Evolutionary conservation across 2,797 vertebrate species (phyloP), one percentile per base, ranked within the genome.

Genomic region (Orientallactaga sibirica): DNA sequence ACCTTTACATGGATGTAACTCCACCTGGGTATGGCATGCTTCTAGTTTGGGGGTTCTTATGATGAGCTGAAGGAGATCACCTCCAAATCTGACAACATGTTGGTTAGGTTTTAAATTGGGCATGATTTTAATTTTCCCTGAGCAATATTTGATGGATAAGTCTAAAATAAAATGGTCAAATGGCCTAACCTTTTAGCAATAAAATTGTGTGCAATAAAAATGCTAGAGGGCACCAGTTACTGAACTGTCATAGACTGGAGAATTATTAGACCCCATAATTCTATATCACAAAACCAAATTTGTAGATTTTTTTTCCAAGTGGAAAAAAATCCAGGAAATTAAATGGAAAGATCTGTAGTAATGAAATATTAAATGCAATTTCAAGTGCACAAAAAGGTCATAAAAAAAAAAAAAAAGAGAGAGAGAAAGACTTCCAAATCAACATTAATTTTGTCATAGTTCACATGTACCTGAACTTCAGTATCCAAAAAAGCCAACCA

Each of bases 321-420:
- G 10, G n/a, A 91, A 84, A 93, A 92, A 95, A 96, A 88, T 78
- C 22, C 76, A 95, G 89, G 88, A 92, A 96, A 96, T 95, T 96
- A 96, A 96, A 97, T 94, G 74, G 92, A 96, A 97, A 96, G 88
- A 88, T 43, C 81, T 93, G 70, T 83, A 89, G 82, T 96, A 91
- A 96, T 97, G 95, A 97, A 97, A 97, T 96, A 97, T 96, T 96
- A 95, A 97, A 94, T 95, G 90, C 91, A 96, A 96, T 97, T 95
- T 97, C 90, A 97, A 97, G 89, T 92, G 91, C 85, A 95, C 70
- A 70, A 93, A 96, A 97, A 97, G 86, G 94, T 96, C 91, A 97
- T 87, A 94, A 93, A 58, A 66, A 20, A 79, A 86, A 82, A 88
- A 88, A 77, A 41, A 81, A 83, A 62, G 18, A 81, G n/a, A 79